phyloP scores from a whole-genome alignment of 2,113 vertebrate species.

The Misgurnus mizolepis region DNA sequence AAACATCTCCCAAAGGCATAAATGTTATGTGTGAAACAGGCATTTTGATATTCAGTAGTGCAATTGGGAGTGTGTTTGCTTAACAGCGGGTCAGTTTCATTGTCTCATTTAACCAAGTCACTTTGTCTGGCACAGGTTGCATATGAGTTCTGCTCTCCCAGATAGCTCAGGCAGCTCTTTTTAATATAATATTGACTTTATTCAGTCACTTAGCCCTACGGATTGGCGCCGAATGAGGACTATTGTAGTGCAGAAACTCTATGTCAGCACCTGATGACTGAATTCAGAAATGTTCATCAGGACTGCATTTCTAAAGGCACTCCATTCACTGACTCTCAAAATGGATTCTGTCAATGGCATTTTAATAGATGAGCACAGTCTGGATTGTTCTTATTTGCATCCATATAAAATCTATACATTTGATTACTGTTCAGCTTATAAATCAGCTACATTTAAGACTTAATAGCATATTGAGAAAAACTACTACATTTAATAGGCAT shows the following conservation, averaged over 20 bases:
- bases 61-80: not conserved
- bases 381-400: not conserved
- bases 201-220: too few species aligned
- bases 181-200: too few species aligned
- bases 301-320: not conserved
- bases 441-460: too few species aligned
- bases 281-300: not conserved
- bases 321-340: constrained; percentile 14
- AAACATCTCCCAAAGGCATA: not conserved
- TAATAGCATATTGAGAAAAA: too few species aligned
- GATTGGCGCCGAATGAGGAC: too few species aligned
- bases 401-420: too few species aligned
- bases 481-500: too few species aligned
- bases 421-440: too few species aligned
- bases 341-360: not conserved
- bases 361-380: not conserved
- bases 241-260: not conserved
- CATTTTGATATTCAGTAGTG: not conserved
- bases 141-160: not conserved
- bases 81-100: not conserved
- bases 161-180: not conserved
- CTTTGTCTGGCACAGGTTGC: not conserved
- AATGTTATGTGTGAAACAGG: too few species aligned
- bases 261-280: not conserved
- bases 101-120: not conserved